Evolutionary conservation across 1,140 invertebrate species (phyloP), one percentile per base, ranked within the genome.

Genomic region (Lucilia cuprina): DNA sequence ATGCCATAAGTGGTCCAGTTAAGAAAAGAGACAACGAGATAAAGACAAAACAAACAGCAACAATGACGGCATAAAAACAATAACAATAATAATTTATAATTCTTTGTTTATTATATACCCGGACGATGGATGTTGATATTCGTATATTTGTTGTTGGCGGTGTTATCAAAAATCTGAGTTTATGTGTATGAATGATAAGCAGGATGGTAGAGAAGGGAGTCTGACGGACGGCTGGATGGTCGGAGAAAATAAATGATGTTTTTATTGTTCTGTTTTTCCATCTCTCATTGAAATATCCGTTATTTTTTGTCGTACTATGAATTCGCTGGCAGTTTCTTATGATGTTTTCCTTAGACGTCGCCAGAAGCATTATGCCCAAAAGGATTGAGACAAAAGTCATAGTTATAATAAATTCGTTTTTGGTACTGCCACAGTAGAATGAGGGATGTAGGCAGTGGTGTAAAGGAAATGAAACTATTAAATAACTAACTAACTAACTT

Each of bases 311-410:
- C 14, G 14, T 60, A 30, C 25, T 30, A 60, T n/a, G 8, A n/a
- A 60, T 60, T n/a, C 55, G 2, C 17, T n/a, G 55, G 55, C 55
- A 60, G n/a, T 70, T 70, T 70, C 65, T 70, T 70, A 70, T 70
- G n/a, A 70, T 21, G 12, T 25, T 12, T 19, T 25, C 21, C 65
- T 21, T 19, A 70, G 55, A 70, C 65, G 65, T 70, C 65, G 65
- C 65, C 65, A 70, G 21, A 70, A 70, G 65, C 65, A 70, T 70
- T 70, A 70, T 21, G 65, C 65, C 55, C 65, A 70, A 70, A 70
- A 70, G 65, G 65, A 70, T 70, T 70, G 65, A 21, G 65, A 70
- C 19, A 21, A 19, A 70, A 70, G 65, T 70, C 65, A 70, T 19
- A 70, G 7, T 70, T 70, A 70, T 70, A 10, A 21, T 70, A 8